These are phyloP conservation scores for Prorops nasuta DNA, from an alignment of 1,140 invertebrate species.

Conservation along the genomic window DNA sequence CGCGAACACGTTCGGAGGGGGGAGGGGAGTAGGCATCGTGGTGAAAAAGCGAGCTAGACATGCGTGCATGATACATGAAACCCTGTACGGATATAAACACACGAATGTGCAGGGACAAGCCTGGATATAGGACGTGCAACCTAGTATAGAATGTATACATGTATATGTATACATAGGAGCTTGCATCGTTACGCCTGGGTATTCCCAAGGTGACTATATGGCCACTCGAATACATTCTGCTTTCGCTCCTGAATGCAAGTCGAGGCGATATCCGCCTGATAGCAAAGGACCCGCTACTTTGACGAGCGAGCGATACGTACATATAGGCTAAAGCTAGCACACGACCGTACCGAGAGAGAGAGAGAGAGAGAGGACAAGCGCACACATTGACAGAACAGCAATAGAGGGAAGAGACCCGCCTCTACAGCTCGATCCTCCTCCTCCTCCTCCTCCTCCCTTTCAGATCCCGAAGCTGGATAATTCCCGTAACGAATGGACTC, in stretches of 20 bases:
- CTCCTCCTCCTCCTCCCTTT: constrained; percentile 23
- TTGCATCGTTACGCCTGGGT: constrained; percentile 13
- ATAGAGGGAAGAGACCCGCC: too few species aligned
- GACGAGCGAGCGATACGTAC: constrained; percentile 25
- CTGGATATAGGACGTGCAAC: not conserved
- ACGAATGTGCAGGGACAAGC: too few species aligned
- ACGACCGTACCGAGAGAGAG: too few species aligned
- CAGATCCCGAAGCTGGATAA: constrained; percentile 38
- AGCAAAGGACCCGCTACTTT: constrained; percentile 30
- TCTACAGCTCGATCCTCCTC: not conserved
- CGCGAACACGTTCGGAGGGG: too few species aligned
- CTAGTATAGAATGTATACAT: constrained; percentile 4
- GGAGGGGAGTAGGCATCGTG: too few species aligned
- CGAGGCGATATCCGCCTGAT: constrained; percentile 41
- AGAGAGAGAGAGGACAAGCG: too few species aligned
- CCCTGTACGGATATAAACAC: too few species aligned
- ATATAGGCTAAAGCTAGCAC: too few species aligned
- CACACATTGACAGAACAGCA: too few species aligned
- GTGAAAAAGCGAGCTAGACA: too few species aligned
- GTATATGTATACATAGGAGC: constrained; percentile 16
- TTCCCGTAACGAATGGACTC: constrained; percentile 43
- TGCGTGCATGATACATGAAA: too few species aligned
- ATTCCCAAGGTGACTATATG: constrained; percentile 36
- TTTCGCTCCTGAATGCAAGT: constrained; percentile 23
- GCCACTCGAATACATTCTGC: constrained; percentile 34